A percentile compares a stretch with the other conserved stretches of the same genome.
Conservation (phyloP, 1,140 invertebrate genomes). For the Heliothis virescens region DNA sequence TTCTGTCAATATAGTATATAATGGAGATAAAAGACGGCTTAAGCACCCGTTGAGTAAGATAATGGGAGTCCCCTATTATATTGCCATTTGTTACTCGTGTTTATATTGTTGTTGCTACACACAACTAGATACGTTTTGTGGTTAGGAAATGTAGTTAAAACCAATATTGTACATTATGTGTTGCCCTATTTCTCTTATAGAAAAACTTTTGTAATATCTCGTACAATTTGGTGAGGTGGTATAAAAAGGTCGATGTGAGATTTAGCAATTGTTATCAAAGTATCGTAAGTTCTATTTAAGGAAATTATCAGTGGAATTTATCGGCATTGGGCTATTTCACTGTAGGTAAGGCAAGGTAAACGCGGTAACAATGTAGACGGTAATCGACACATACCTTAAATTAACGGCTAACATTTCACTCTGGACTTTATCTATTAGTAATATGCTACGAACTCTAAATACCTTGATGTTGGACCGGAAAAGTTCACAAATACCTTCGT, state of each 20-base stretch:
- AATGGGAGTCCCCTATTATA: slow-evolving; percentile 45
- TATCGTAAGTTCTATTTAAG: slow-evolving; percentile 32
- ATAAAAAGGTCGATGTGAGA: slow-evolving; percentile 9
- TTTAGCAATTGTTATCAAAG: slow-evolving; percentile 8
- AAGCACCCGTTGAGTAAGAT: slow-evolving; percentile 46
- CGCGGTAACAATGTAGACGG: slow-evolving; percentile 41
- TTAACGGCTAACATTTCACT: slow-evolving; percentile 39
- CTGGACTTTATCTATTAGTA: slow-evolving; percentile 1
- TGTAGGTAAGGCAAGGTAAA: slow-evolving; percentile 40
- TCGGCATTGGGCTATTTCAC: slow-evolving; percentile 27
- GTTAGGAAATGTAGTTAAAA: slow-evolving; percentile 42
- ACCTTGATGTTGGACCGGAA: not conserved
- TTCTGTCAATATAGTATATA: slow-evolving; percentile 44
- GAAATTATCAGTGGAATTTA: slow-evolving; percentile 45
- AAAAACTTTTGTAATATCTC: not conserved
- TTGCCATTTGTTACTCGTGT: slow-evolving; percentile 48
- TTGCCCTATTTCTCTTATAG: slow-evolving; percentile 15
- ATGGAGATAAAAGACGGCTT: slow-evolving; percentile 47
- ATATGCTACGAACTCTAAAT: slow-evolving; percentile 3
- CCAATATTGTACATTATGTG: slow-evolving; percentile 30
- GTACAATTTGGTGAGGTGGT: not conserved
- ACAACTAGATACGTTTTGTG: slow-evolving; percentile 46
- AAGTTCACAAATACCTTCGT: not conserved
- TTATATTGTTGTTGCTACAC: slow-evolving; percentile 46
- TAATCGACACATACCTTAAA: slow-evolving; percentile 40